Base-by-base conservation (phyloP, 2,888 invertebrate genomes). In the Pecten maximus region DNA sequence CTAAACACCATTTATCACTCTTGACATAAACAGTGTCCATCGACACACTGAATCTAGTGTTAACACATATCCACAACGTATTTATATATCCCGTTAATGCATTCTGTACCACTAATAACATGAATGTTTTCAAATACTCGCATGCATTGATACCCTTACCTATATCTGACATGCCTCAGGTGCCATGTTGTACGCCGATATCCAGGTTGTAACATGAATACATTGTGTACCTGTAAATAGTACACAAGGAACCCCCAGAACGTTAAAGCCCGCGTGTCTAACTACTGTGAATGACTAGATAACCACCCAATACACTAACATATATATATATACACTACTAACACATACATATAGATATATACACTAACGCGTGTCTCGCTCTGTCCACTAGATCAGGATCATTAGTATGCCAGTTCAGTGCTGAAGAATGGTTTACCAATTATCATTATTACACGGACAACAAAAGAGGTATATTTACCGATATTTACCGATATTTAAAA, bases 131-230 rank as follows among this genome's bases (percentile, higher is more conserved):
- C 1, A 28, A 6, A 74, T 28, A 28, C 15, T 19, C 23, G 19
- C 23, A 2, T 54, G 50, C 15, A 54, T 19, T 54, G 50, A 10
- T 16, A 28, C 28, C 12, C 44, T 44, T 44, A 44, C 44, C 44
- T 74, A 28, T 74, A 35, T 35, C 35, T 35, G 1, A 35, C 35
- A 35, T 74, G 8, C 74, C 74, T 28, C 23, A 0, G 0, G 12
- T 74, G 74, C 74, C 74, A 35, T 74, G 74, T 74, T 74, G 28
- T 74, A n/a, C n/a, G n/a, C 54, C 23, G 54, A 54, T 54, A 54
- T 74, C 74, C 74, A 74, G 74, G 74, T 74, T 23, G 74, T 28
- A 15, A 74, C 74, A 74, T 15, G 74, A 74, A 74, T 74, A 74
- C 74, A 74, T 15, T 35, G 6, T 74, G 10, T 6, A 74, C 28